phyloP scores from a whole-genome alignment of 2,797 vertebrate genomes.

The Hoplostethus mediterraneus region DNA sequence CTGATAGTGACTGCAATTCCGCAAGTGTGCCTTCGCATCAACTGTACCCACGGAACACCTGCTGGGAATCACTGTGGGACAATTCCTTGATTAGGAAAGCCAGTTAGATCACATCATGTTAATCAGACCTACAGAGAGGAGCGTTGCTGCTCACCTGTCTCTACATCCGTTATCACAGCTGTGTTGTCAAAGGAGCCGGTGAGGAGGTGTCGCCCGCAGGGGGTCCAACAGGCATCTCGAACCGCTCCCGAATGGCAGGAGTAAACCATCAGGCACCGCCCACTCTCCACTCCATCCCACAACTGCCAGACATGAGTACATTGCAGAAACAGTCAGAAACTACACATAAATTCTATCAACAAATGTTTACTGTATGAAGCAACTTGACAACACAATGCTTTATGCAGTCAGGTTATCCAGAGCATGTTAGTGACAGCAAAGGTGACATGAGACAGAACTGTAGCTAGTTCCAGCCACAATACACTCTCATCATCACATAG shows the following conservation, averaged over 20 bases:
- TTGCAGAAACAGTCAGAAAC: constrained; percentile 34
- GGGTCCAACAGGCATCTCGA: constrained; percentile 90
- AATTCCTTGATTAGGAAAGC: constrained; percentile 1
- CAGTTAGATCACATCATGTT: constrained; percentile 11
- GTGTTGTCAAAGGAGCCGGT: constrained; percentile 93
- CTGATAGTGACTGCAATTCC: background rate
- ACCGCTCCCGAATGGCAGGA: constrained; percentile 89
- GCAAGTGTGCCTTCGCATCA: background rate
- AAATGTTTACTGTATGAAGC: background rate
- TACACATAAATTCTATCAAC: constrained; percentile 12
- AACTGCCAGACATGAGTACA: constrained; percentile 81
- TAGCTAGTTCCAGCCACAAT: too few species aligned
- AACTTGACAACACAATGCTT: too few species aligned
- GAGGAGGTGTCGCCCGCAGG: constrained; percentile 90
- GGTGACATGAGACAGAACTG: too few species aligned
- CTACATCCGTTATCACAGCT: constrained; percentile 89
- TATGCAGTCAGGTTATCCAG: too few species aligned
- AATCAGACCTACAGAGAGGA: constrained; percentile 12
- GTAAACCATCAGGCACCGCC: constrained; percentile 89
- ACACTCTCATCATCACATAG: too few species aligned
- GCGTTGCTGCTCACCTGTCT: constrained; percentile 87
- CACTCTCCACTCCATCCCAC: constrained; percentile 92
- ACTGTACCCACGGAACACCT: background rate
- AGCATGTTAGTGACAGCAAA: too few species aligned
- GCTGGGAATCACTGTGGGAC: background rate